Percentiles rank a stretch among this genome's conserved stretches.
These are phyloP conservation scores for Tupiocoris notatus DNA, from an alignment of 2,888 invertebrate species.

Conservation along the genomic window DNA sequence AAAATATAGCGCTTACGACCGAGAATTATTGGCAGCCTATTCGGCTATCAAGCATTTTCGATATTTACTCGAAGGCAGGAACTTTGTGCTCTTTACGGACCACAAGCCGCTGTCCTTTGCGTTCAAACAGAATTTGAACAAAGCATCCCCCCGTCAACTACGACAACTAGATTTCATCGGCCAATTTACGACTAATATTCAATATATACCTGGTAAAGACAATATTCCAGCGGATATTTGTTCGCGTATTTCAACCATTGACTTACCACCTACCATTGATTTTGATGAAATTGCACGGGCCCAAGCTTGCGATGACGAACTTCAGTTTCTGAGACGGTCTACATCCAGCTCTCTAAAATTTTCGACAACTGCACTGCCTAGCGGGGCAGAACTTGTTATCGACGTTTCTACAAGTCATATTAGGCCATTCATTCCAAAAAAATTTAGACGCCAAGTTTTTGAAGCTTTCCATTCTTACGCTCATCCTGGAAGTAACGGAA, in stretches of 20 bases:
- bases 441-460: background rate
- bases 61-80: background rate
- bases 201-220: background rate
- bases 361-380: background rate
- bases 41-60: background rate
- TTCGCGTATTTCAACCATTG: conserved; percentile 47
- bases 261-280: background rate
- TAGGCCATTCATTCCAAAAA: background rate
- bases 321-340: background rate
- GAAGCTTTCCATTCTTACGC: background rate
- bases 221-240: conserved; percentile 43
- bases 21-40: background rate
- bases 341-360: background rate
- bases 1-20: background rate
- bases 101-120: background rate
- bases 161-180: background rate
- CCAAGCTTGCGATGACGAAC: background rate
- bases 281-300: background rate
- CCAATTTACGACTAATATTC: background rate
- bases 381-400: too few species aligned
- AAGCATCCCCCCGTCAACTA: background rate
- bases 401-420: background rate
- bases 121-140: background rate
- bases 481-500: background rate
- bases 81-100: background rate